A percentile compares a stretch with the other conserved stretches of the same genome.
Evolutionary conservation across 2,888 invertebrate genomes (phyloP).

Genomic region (Pristionchus entomophagus): DNA sequence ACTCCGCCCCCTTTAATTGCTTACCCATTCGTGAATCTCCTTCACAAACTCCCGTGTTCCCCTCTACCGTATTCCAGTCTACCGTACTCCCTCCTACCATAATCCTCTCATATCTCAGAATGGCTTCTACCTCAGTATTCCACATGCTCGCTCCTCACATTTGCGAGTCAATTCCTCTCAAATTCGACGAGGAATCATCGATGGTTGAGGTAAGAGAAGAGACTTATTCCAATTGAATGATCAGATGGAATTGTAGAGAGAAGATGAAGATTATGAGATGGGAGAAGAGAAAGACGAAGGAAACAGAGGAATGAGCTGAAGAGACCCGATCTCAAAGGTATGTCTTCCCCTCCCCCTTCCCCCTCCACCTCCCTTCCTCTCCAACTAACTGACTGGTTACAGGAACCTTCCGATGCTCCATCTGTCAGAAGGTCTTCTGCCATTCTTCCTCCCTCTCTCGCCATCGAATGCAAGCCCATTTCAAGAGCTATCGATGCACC

Average conservation of each 20-base stretch:
- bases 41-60: background rate
- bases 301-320: background rate
- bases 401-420: constrained; percentile 70
- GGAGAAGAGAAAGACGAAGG: constrained; percentile 29
- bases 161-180: constrained; percentile 22
- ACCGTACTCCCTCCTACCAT: background rate
- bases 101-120: background rate
- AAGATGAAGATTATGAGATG: constrained; percentile 24
- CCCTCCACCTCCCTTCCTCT: too few relatives aligned
- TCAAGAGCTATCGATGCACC: constrained; percentile 72
- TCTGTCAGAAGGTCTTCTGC: constrained; percentile 71
- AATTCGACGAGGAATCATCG: background rate
- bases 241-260: background rate
- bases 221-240: constrained; percentile 3
- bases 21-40: background rate
- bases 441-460: constrained; percentile 70
- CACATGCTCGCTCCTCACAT: background rate
- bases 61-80: background rate
- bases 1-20: constrained; percentile 11
- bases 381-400: background rate
- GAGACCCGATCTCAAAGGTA: constrained; percentile 32
- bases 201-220: background rate
- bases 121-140: background rate
- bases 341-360: too few relatives aligned
- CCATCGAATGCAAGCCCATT: constrained; percentile 73